Base-by-base conservation (phyloP, 2,888 invertebrate genomes). In the Drosophila tanythrix region DNA sequence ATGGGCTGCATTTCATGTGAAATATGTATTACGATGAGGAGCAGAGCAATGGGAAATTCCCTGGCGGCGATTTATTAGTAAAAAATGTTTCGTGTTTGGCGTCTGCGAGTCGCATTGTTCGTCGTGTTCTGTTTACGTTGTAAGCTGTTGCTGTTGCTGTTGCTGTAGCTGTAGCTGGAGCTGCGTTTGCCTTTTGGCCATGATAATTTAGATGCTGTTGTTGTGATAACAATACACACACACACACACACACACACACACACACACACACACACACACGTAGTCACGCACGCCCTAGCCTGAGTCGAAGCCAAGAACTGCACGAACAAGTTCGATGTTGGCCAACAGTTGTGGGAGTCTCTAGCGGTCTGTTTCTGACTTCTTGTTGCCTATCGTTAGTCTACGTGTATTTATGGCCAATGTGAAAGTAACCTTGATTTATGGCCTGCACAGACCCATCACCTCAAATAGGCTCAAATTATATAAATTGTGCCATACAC, bases 291-390 rank as follows among this genome's bases (percentile, higher is more conserved):
- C 58, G 59, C 58, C 50, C 52, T 50, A 77, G 61, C 59, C 13
- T 27, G 43, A 63, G 40, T 35, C 27, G 35, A 40, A 68, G 71
- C 50, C 50, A 70, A 68, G 53, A 62, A 50, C 31, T 55, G 69
- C 70, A 82, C 90, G 60, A 84, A 88, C 90, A 89, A 82, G 83
- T 84, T 84, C 71, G 83, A 88, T 79, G 86, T 79, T 83, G 69
- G 81, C 76, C 59, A 36, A 36, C 21, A 56, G 60, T 78, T 73
- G 75, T 66, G 21, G 67, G 56, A 43, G 69, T 43, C 61, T 79
- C 50, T 15, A 59, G 50, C 68, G 38, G 70, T 27, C 33, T 43
- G 36, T 40, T 51, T 48, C 52, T 51, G 53, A 43, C 35, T 63
- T 58, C 43, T 29, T 63, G 59, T 38, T 27, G 62, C 52, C 69